Conservation (phyloP, 2,113 vertebrate species). For the Geothlypis trichas region DNA sequence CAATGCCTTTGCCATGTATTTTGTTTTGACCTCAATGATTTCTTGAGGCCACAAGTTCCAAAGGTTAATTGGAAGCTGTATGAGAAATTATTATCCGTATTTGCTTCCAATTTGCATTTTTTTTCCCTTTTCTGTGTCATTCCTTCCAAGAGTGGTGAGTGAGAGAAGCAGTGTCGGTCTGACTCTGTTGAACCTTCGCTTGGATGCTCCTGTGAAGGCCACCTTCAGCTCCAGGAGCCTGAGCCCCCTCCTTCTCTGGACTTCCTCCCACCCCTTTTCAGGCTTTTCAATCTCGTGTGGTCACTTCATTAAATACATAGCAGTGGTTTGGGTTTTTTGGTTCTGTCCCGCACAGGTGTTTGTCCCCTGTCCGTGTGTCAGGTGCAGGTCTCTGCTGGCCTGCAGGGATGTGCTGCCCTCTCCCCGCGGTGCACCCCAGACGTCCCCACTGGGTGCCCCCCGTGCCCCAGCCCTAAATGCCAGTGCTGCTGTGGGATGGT, state of each 20-base stretch:
- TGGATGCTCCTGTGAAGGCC: neutral
- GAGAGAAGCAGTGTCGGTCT: neutral
- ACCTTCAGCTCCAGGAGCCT: neutral
- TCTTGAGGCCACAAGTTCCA: neutral
- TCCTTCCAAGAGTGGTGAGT: neutral
- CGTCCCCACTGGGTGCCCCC: neutral
- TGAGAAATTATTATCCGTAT: neutral
- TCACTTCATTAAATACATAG: neutral
- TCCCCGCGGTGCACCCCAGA: accelerated
- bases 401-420: neutral
- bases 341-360: accelerated
- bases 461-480: no score
- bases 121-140: neutral
- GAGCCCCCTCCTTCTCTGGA: neutral
- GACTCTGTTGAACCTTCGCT: neutral
- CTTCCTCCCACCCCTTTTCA: neutral
- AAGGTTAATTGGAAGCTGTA: slow-evolving; percentile 25
- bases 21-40: slow-evolving; percentile 17
- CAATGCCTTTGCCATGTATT: neutral
- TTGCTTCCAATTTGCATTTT: slow-evolving; percentile 28
- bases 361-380: neutral
- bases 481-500: accelerated
- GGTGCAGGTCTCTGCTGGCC: neutral
- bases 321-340: neutral
- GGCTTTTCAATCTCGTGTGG: neutral